Base-by-base conservation (phyloP, 1,140 invertebrate genomes). In the Drosophila yakuba region DNA sequence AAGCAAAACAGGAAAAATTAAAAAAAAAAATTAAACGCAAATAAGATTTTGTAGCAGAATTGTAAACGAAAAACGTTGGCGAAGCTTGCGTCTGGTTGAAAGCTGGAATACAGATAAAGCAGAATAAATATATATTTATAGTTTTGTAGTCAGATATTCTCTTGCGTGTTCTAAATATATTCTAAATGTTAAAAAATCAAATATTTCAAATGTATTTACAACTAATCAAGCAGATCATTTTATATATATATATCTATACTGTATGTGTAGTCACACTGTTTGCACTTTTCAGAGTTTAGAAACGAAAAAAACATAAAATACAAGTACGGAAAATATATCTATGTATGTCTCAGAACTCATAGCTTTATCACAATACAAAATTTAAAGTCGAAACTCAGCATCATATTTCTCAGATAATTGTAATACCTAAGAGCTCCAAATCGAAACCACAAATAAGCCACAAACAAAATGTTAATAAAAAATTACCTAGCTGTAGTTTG, bases 251-350 rank as follows among this genome's bases (percentile, higher is more conserved):
- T 61, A 62, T 52, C 58, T 80, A 80, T 74, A 54, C 41, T 75
- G 59, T 75, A 75, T 56, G 63, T 56, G 63, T 62, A 78, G 47
- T 52, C 50, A 71, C 64, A 80, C 58, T 76, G 83, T 86, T 88
- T 88, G 83, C 83, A 88, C 83, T 75, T 58, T 88, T 86, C 82
- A 86, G 82, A 85, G 82, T 86, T 80, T 85, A 85, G 41, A 81
- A 63, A 2, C 58, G 4, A 36, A 17, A 17, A 74, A 72, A 74
- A 72, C 57, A 80, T 58, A 32, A 51, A 63, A 56, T 43, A 63
- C 12, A 50, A 41, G 10, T 55, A 50, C 50, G 10, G 15, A 17
- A 38, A 62, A 55, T 47, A 43, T 71, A 68, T 48, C 11, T 25
- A 71, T 47, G 20, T 62, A 15, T 52, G 63, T 68, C 47, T 38